Conservation (phyloP, 2,113 vertebrate genomes). For the Lycaon pictus region DNA sequence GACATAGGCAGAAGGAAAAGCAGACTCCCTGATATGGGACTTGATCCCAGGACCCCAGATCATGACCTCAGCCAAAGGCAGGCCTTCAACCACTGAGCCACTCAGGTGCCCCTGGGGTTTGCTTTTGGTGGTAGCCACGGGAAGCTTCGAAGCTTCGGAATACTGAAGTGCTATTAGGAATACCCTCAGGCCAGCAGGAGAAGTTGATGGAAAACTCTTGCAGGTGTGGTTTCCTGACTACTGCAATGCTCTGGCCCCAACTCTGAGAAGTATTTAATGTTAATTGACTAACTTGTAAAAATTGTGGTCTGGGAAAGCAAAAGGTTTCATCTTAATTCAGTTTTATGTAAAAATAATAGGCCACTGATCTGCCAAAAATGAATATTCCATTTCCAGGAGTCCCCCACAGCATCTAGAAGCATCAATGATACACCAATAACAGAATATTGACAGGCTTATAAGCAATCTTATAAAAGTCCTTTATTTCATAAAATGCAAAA, state of each 20-base stretch:
- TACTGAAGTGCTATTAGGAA: not conserved
- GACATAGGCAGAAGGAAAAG: too few relatives aligned
- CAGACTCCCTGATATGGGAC: too few relatives aligned
- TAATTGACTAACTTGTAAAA: conserved; percentile 33
- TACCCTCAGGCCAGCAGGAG: not conserved
- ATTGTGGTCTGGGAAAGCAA: not conserved
- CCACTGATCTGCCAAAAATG: not conserved
- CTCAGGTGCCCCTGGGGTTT: not conserved
- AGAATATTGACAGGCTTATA: not conserved
- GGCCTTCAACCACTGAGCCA: too few relatives aligned
- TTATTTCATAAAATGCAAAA: not conserved
- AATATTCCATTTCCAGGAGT: not conserved
- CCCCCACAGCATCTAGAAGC: not conserved
- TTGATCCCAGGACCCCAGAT: too few relatives aligned
- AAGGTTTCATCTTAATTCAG: conserved; percentile 10
- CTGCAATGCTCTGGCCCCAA: not conserved
- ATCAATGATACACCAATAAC: not conserved
- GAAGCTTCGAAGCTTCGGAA: not conserved
- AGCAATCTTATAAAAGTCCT: not conserved
- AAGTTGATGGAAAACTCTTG: not conserved
- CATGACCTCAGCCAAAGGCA: too few relatives aligned
- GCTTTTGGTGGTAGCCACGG: not conserved
- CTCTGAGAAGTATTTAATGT: not conserved
- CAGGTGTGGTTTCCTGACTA: not conserved
- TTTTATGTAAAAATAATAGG: conserved; percentile 8